Base-by-base conservation (phyloP, 30 jellyfish, hydroid and myxozoan species). In the Aurelia aurita region DNA sequence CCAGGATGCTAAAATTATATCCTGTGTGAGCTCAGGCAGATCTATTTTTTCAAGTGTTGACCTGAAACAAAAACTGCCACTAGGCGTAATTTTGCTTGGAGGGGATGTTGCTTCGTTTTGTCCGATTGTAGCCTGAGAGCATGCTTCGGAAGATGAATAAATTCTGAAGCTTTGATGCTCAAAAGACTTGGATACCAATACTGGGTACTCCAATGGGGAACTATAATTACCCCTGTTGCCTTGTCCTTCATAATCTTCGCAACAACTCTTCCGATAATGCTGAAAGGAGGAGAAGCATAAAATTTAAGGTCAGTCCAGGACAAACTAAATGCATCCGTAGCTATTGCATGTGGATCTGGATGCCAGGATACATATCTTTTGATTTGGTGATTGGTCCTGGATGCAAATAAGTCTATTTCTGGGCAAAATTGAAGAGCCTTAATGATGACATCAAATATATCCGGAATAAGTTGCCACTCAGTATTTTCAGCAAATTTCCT, bases 201-300 rank as follows among this genome's bases (percentile, higher is more conserved):
- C 25, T 53, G 64, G 23, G 64, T 53, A 8, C 25, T 53, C 64
- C 64, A 53, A 8, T 53, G 2, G 2, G 64, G 25, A 53, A 53
- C 25, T 14, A 53, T 20, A 14, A 53, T 53, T 16, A 53, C 25
- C 64, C 64, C 64, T 14, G 25, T 14, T 16, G 64, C 64, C 25
- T 15, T 3, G 43, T 70, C 82, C 67, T 70, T 21, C 32, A 44
- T n/a, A 20, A 70, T 44, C 54, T 73, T 73, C n/a, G 32, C 20
- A 19, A 73, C 23, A 3, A 54, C 58, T 20, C 43, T 8, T 19
- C 72, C 59, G 19, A 73, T 26, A 7, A 28, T 39, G 58, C 86
- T 53, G 58, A 73, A 73, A 55, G 73, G 86, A 73, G 86, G 86
- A 73, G 10, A 73, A 43, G 73, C 72, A 32, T 73, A 73, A 21